Evolutionary conservation across 1,140 invertebrate genomes (phyloP), one percentile per base, ranked within the genome.

Genomic region (Cotesia glomerata): DNA sequence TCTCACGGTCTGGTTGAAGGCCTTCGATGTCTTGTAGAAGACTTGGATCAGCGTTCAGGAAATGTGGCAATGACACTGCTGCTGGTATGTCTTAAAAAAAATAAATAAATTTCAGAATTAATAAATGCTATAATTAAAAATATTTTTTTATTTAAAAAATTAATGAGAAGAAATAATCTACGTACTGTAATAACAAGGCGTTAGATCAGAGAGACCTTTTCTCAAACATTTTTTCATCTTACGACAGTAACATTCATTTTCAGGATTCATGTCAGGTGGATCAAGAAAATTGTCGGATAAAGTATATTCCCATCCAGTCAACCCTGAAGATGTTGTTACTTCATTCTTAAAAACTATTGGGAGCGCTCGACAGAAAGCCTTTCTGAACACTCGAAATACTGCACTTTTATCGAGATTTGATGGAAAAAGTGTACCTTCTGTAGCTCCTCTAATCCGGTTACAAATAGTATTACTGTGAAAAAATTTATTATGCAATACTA

Each of bases 31-130:
- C 84, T 5, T 93, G 86, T 35, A 90, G 76, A 1, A 94, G 78
- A 63, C 83, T 86, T 3, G 91, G 90, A 80, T 95, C 92, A 0
- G 89, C 90, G 59, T 92, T 82, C 67, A 91, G 87, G 76, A 95
- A 97, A 84, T 97, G 95, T 0, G 94, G 95, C 77, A 92, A 90
- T 0, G 95, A 95, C 36, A 95, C 84, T 0, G 90, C 90, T 8
- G 91, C 84, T 1, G 92, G 92, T 18, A 95, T 88, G 76, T 87
- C 92, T 93, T 77, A 7, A 83, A 84, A 62, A n/a, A 59, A 71
- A 61, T 36, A 72, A 51, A 58, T 35, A 14, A 69, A 58, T 59
- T 68, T 56, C 56, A 34, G n/a, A 68, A 56, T 45, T 45, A 45
- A 7, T 45, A 45, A 11, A 45, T 9, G 39, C 39, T 45, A 45